These are phyloP conservation scores for Nephrotoma appendiculata DNA, from an alignment of 2,888 invertebrate species.

Conservation along the genomic window DNA sequence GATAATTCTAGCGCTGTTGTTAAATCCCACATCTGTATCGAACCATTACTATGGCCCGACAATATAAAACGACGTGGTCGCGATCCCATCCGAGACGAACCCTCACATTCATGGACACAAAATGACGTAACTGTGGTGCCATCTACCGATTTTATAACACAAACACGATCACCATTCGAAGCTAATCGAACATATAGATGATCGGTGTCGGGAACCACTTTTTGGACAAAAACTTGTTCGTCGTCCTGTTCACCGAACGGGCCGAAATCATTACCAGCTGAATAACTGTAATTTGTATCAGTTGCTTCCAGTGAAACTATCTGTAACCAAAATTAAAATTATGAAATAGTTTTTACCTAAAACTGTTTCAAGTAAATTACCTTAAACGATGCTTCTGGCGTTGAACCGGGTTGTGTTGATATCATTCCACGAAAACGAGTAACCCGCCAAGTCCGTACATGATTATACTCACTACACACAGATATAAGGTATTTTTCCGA, in stretches of 20 bases:
- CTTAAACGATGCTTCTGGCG: conserved; percentile 94
- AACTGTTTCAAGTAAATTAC: conserved; percentile 38
- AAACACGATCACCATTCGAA: conserved; percentile 89
- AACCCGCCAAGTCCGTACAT: conserved; percentile 94
- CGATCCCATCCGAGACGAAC: conserved; percentile 83
- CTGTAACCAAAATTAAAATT: background rate
- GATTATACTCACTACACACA: conserved; percentile 95
- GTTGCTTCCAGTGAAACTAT: conserved; percentile 39
- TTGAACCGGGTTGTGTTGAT: conserved; percentile 95
- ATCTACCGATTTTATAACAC: conserved; percentile 89
- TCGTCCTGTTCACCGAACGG: conserved; percentile 98
- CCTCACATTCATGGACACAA: conserved; percentile 95
- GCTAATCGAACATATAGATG: conserved; percentile 87
- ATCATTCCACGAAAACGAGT: conserved; percentile 97
- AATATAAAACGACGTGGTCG: conserved; percentile 76
- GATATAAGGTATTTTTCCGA: conserved; percentile 93
- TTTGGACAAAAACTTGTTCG: conserved; percentile 95
- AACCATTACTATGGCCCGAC: conserved; percentile 85
- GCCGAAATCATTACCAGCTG: conserved; percentile 55
- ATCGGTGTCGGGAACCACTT: conserved; percentile 94
- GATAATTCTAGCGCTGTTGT: conserved; percentile 83
- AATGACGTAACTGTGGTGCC: conserved; percentile 87
- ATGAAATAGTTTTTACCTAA: background rate
- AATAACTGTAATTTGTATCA: conserved; percentile 47
- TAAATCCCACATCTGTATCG: conserved; percentile 96